Conservation (phyloP, 2,797 vertebrate species). For the Dallia pectoralis region DNA sequence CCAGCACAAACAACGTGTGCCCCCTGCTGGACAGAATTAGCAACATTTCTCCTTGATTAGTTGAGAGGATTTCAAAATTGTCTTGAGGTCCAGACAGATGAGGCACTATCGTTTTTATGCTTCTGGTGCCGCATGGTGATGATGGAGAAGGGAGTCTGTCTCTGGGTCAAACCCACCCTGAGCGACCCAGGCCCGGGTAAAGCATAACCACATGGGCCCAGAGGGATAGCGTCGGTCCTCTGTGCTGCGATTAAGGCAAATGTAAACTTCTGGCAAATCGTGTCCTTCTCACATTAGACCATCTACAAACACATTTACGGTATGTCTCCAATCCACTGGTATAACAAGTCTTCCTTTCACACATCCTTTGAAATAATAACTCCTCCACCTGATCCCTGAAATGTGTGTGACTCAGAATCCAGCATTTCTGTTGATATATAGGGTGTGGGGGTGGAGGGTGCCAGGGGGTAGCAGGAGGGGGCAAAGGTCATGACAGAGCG, state of each 20-base stretch:
- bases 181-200: conserved; percentile 27
- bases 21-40: conserved; percentile 18
- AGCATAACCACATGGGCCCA: not conserved
- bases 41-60: conserved; percentile 30
- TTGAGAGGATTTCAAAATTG: conserved; percentile 11
- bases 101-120: conserved; percentile 62
- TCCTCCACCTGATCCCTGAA: conserved; percentile 67
- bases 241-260: conserved; percentile 69
- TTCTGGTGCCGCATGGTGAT: conserved; percentile 10
- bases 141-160: conserved; percentile 30
- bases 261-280: conserved; percentile 47
- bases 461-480: conserved; percentile 4
- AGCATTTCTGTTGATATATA: conserved; percentile 63
- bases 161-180: conserved; percentile 32
- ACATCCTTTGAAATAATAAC: conserved; percentile 23
- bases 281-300: conserved; percentile 41
- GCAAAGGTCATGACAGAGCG: conserved; percentile 27
- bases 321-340: conserved; percentile 49
- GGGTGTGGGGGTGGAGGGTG: not conserved
- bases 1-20: conserved; percentile 14
- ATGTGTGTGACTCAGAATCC: conserved; percentile 70
- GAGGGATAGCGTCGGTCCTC: conserved; percentile 39
- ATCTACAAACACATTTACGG: conserved; percentile 43
- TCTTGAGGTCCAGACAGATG: conserved; percentile 28
- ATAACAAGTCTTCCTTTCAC: conserved; percentile 48